phyloP scores from a whole-genome alignment of 2,113 vertebrate genomes.

The Toxotes jaculatrix region DNA sequence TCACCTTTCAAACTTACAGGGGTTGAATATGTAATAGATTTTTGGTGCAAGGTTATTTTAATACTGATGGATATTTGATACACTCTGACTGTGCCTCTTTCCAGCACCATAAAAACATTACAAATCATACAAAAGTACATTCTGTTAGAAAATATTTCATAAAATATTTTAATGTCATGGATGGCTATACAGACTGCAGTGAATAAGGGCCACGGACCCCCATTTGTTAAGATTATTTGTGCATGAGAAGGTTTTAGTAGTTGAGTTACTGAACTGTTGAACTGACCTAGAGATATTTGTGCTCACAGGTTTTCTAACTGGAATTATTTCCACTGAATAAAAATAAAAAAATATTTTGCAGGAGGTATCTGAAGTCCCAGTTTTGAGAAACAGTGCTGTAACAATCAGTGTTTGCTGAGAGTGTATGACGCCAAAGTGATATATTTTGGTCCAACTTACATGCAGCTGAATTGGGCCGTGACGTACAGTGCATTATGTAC shows the following conservation, averaged over 20 bases:
- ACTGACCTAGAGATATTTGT: not conserved
- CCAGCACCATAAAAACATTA: not conserved
- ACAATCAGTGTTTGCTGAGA: not conserved
- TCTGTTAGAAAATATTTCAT: not conserved
- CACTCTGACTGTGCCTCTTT: not conserved
- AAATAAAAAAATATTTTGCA: not conserved
- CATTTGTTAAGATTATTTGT: not conserved
- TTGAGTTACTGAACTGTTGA: not conserved
- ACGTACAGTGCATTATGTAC: conserved; percentile 29
- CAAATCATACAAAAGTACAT: not conserved
- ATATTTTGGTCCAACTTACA: conserved; percentile 12
- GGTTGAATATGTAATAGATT: not conserved
- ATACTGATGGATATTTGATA: conserved; percentile 5
- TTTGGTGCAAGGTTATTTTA: not conserved
- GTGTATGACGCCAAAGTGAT: not conserved
- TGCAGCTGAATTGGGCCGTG: conserved; percentile 20
- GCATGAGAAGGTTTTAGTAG: not conserved
- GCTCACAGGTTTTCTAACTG: not conserved
- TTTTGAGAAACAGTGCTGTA: not conserved
- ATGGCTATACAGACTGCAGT: not conserved
- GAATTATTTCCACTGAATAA: not conserved
- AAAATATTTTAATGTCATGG: not conserved
- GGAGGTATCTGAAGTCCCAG: not conserved
- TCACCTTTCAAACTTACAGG: conserved; percentile 3
- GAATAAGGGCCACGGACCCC: not conserved